Evolutionary conservation across 2,113 vertebrate genomes (phyloP).

Genomic region (Chaetodon auriga): DNA sequence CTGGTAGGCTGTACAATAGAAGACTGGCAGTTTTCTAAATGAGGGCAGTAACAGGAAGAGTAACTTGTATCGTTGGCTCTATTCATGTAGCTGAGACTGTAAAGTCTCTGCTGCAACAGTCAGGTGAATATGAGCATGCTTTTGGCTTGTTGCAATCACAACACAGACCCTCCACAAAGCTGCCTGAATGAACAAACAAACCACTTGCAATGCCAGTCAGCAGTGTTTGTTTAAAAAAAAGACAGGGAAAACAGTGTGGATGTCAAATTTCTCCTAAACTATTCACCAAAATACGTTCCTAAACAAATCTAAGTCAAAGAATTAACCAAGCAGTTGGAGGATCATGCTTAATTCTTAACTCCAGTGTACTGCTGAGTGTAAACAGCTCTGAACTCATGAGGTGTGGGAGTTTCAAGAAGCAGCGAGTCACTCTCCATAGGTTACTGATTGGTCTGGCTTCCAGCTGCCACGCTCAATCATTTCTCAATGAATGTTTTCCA

Average conservation of each 20-base stretch:
- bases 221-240: background rate
- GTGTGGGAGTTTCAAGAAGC: constrained; percentile 8
- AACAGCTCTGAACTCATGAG: constrained; percentile 8
- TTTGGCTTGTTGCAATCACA: background rate
- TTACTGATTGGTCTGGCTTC: constrained; percentile 47
- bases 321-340: background rate
- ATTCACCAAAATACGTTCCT: background rate
- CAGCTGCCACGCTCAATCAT: constrained; percentile 58
- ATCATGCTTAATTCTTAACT: background rate
- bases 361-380: background rate
- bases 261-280: background rate
- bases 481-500: constrained; percentile 40
- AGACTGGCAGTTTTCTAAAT: constrained; percentile 31
- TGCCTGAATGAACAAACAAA: background rate
- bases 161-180: background rate
- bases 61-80: constrained; percentile 14
- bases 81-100: background rate
- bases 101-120: background rate
- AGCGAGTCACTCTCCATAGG: constrained; percentile 20
- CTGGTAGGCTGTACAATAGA: constrained; percentile 7
- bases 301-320: background rate
- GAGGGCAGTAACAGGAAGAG: constrained; percentile 3
- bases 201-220: background rate
- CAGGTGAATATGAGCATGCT: background rate
- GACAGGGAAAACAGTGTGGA: background rate